Evolutionary conservation across 2,888 invertebrate genomes (phyloP), one percentile per base, ranked within the genome.

Genomic region (Drosophila barbarae): DNA sequence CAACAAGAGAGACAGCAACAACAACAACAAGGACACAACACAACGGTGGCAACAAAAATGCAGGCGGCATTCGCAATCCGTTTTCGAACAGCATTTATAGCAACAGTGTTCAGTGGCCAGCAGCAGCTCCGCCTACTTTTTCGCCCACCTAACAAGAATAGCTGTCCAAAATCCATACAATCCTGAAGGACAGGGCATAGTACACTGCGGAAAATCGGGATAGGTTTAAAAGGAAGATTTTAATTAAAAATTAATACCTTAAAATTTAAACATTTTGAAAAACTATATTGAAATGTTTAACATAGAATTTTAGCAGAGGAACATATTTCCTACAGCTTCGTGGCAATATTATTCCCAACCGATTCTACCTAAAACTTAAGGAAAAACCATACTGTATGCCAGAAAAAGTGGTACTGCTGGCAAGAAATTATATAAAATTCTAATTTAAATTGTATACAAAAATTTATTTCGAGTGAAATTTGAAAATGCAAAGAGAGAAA

Each of bases 1-100:
- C 38, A 65, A 63, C 57, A 61, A 49, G 60, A 35, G 34, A 10
- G 28, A 36, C 47, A 34, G 35, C 12, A 23, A 36, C 42, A 46
- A 35, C 52, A n/a, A 2, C 30, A 55, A 28, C 30, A 21, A 32
- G 23, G 42, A 18, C 38, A 18, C 5, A 38, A 18, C 36, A 38
- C 34, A 52, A 47, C 28, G 7, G 23, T 23, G 23, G 23, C 38
- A 54, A 46, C 50, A 55, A 44, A 49, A 52, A 44, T 63, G 41
- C 61, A 49, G 64, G 46, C 69, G 49, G 53, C 54, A 67, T 61
- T 67, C 42, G 65, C 54, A 81, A 81, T 71, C 76, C 78, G 64
- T 71, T 77, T 69, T 73, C 66, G 75, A 69, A 72, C 61, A 73
- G 69, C 71, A 71, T 77, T 74, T 77, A 81, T 68, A 58, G 73